Percentiles rank a stretch among this genome's conserved stretches.
Conservation (phyloP, 1,140 invertebrate genomes). For the Leucophenga varia region DNA sequence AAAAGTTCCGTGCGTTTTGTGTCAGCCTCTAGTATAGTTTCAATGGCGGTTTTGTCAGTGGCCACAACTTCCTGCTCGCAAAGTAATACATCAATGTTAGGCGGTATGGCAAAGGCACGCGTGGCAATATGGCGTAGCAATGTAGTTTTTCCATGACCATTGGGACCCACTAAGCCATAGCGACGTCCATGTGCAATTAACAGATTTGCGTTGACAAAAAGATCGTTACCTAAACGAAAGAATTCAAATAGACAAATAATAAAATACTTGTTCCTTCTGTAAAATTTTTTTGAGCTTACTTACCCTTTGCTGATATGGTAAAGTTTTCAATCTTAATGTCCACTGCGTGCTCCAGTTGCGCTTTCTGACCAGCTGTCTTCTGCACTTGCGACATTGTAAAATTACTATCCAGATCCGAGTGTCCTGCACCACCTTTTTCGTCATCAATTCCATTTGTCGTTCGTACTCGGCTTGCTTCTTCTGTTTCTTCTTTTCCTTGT, state of each 20-base stretch:
- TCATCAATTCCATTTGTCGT: constrained; percentile 84
- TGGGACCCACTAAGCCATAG: constrained; percentile 98
- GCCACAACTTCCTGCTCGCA: constrained; percentile 99
- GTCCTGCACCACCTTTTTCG: constrained; percentile 85
- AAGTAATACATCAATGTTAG: constrained; percentile 95
- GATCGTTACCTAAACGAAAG: constrained; percentile 75
- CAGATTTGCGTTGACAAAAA: constrained; percentile 96
- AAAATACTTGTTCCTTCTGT: not conserved
- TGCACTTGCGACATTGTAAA: constrained; percentile 96
- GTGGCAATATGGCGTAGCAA: constrained; percentile 89
- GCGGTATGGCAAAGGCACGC: constrained; percentile 87
- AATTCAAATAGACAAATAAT: not conserved
- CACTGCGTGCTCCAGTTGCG: constrained; percentile 88
- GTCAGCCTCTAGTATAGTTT: constrained; percentile 91
- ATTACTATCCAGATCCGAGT: constrained; percentile 87
- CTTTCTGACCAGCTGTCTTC: constrained; percentile 79
- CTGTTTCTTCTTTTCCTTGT: constrained; percentile 93
- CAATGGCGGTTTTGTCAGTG: constrained; percentile 87
- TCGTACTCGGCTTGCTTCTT: constrained; percentile 93
- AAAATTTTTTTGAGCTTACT: too few relatives aligned
- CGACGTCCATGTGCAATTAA: constrained; percentile 90
- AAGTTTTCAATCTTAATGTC: constrained; percentile 99
- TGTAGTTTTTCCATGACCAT: constrained; percentile 99
- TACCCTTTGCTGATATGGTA: constrained; percentile 95
- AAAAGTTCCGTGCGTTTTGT: constrained; percentile 81